Conservation (phyloP, 2,888 invertebrate species). For the Drosophila pseudotakahashii region DNA sequence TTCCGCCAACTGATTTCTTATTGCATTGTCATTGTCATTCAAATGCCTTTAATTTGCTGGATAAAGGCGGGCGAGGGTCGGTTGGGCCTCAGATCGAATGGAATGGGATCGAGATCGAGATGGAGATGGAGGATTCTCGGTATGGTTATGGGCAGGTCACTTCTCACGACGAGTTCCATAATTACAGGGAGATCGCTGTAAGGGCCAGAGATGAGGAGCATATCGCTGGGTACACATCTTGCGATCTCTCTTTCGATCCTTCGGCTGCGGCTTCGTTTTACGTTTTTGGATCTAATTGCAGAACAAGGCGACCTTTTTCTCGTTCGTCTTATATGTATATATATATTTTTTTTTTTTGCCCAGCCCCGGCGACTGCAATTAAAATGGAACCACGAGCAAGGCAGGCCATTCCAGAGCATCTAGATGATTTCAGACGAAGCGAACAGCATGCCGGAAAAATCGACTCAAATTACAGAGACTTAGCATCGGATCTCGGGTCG, state of each 20-base stretch:
- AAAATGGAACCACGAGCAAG: conserved; percentile 57
- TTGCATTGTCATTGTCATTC: conserved; percentile 64
- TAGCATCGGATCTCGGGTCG: conserved; percentile 28
- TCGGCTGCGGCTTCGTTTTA: conserved; percentile 74
- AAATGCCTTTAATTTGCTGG: conserved; percentile 61
- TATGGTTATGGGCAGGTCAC: conserved; percentile 23
- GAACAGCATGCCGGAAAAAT: conserved; percentile 77
- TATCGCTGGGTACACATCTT: conserved; percentile 59
- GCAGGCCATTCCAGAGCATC: conserved; percentile 44
- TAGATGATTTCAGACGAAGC: conserved; percentile 47
- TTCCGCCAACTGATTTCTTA: conserved; percentile 62
- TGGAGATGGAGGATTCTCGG: conserved; percentile 5
- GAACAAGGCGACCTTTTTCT: conserved; percentile 63
- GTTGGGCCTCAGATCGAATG: not conserved
- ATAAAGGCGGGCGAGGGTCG: conserved; percentile 26
- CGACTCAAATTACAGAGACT: conserved; percentile 70
- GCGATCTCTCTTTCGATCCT: conserved; percentile 66
- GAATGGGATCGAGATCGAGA: not conserved
- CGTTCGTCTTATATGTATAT: not conserved
- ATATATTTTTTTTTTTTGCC: conserved; percentile 33
- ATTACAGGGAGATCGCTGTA: conserved; percentile 64
- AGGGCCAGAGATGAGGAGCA: conserved; percentile 44
- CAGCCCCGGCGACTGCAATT: conserved; percentile 67
- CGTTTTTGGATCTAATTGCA: conserved; percentile 74
- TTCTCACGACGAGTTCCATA: conserved; percentile 69